Base-by-base conservation (phyloP, 1,140 invertebrate genomes). In the Apis mellifera region DNA sequence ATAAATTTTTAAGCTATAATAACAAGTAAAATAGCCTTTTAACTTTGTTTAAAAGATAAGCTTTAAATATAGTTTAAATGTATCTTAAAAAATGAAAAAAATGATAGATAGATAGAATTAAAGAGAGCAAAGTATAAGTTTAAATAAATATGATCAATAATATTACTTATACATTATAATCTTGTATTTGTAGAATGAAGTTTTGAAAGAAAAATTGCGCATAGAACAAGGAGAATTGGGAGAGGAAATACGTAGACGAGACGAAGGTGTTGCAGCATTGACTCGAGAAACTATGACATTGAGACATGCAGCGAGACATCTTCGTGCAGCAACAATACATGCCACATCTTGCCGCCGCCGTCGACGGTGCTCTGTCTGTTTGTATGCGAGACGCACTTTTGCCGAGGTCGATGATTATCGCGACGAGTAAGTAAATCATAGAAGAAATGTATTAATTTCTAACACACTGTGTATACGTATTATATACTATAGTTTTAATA, bases 331-430 rank as follows among this genome's bases (percentile, higher is more conserved):
- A 12, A 93, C 93, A 1, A 55, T 94, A 12, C 93, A 94, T 76
- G 93, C 93, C 13, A 94, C 93, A 0, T 90, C 92, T n/a, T 94
- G 93, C 59, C 89, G 92, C 15, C 90, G 93, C 55, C 90, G 95
- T 50, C 93, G 95, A 81, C 95, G 95, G 78, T 96, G 95, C 84
- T 95, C 95, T 5, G 94, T 96, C 60, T 96, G 95, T 86, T 90
- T 95, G 0, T 96, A 96, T 79, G 95, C 95, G 0, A 95, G 94
- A 84, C 93, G 95, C n/a, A 95, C 95, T 1, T 96, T 96, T 83
- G 94, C 95, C 52, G 95, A 95, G 80, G 94, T 95, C 72, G 93
- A 94, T 9, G 92, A 93, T 42, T 93, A 92, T 73, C 93, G 92
- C 73, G 92, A 95, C 78, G 94, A 95, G 95, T 95, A 92, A 91